Conservation (phyloP, 2,888 invertebrate species). For the Tenthredo livida region DNA sequence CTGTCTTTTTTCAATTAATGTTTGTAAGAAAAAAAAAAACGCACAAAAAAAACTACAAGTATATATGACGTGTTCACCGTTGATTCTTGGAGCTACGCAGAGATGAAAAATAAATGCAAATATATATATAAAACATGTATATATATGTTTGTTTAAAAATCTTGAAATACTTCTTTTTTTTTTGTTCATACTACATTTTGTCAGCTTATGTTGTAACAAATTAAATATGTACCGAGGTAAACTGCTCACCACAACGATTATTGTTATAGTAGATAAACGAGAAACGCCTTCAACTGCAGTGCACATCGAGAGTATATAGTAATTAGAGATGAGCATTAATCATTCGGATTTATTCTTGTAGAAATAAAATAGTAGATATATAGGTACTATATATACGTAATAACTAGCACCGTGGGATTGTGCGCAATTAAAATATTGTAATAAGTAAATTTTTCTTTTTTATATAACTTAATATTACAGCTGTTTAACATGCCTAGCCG, state of each 20-base stretch:
- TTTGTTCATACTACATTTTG: neutral
- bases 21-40: too few species aligned
- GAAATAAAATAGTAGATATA: neutral
- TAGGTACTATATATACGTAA: too few species aligned
- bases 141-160: neutral
- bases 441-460: slow-evolving; percentile 13
- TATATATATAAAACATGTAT: neutral
- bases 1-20: too few species aligned
- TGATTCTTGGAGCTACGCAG: neutral
- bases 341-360: slow-evolving; percentile 1
- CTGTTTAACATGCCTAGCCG: neutral
- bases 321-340: slow-evolving; percentile 5
- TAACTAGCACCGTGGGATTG: slow-evolving; percentile 34
- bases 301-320: neutral
- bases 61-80: neutral
- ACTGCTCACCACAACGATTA: neutral
- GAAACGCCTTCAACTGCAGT: slow-evolving; percentile 8
- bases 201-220: neutral
- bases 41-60: neutral
- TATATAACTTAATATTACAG: slow-evolving; percentile 5
- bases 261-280: neutral
- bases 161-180: neutral
- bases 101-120: neutral
- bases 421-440: slow-evolving; percentile 38
- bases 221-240: neutral